phyloP scores from a whole-genome alignment of 2,113 vertebrate genomes.

The Vimba vimba region DNA sequence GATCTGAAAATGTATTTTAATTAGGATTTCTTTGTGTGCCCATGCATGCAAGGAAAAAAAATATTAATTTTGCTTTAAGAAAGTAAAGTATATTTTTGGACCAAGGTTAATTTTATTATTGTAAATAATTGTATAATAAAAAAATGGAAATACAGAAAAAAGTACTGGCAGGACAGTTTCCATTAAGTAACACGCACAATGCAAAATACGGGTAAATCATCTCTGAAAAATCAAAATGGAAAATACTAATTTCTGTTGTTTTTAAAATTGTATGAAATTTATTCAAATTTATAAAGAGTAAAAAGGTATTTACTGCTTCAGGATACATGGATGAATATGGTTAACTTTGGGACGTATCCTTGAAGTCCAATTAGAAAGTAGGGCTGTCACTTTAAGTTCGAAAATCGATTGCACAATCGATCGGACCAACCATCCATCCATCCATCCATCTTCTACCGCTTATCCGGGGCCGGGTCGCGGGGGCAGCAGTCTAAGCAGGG shows the following conservation, averaged over 20 bases:
- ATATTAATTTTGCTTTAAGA: too few relatives aligned
- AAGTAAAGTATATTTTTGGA: too few relatives aligned
- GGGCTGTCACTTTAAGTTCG: too few relatives aligned
- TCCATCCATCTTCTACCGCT: too few relatives aligned
- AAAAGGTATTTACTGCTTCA: background rate
- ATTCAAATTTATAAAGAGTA: background rate
- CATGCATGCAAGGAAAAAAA: background rate
- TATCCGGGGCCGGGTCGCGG: too few relatives aligned
- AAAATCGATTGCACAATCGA: too few relatives aligned
- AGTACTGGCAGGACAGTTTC: background rate
- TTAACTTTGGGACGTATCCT: background rate
- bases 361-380: background rate
- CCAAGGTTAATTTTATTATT: background rate
- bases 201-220: background rate
- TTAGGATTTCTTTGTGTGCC: constrained; percentile 29
- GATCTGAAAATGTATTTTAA: constrained; percentile 43
- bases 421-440: too few relatives aligned
- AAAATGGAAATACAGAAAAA: background rate
- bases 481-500: too few relatives aligned
- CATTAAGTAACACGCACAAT: background rate
- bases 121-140: background rate
- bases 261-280: background rate
- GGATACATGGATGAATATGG: too few relatives aligned
- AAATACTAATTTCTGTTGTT: background rate
- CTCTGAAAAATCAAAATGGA: too few relatives aligned